Base-by-base conservation (phyloP, 37 sponge, comb jelly and placozoan species). In the Chondrilla cf. caribensis region DNA sequence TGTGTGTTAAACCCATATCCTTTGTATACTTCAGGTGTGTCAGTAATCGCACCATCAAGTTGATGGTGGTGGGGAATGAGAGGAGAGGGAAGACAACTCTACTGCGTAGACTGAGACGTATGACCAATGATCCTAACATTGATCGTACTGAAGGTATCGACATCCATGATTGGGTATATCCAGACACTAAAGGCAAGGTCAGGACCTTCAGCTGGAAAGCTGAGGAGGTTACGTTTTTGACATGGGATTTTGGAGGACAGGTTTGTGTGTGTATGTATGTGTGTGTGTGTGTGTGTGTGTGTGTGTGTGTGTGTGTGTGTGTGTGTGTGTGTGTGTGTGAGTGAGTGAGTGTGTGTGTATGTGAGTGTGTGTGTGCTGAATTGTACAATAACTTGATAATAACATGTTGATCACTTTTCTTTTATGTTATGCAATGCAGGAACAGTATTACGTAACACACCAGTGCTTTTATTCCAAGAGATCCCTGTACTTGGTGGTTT, bases 201-300 rank as follows among this genome's bases (percentile, higher is more conserved):
- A 39, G 41, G 25, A 37, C 5, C 7, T 73, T 73, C 22, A 82
- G 36, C 3, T 32, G 51, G 73, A 59, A 29, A 1, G 75, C 2
- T 38, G 62, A 83, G 22, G 68, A 84, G 0, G 85, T 96, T 29
- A 79, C 86, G n/a, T 96, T 94, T 40, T 70, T 93, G 22, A 88
- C 89, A 8, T 94, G 94, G 97, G 97, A 96, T 71, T 96, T 96
- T 86, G 97, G 91, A 51, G 97, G 97, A 37, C 94, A 92, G 80
- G 93, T 89, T 54, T 9, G 68, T 65, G n/a, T 19, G 25, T 40
- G 57, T 77, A 55, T 19, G 54, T 77, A 55, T 47, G 51, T 47
- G 51, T 47, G 51, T 47, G 51, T 47, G 51, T 47, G 51, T 47
- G 51, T 47, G 51, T 47, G 51, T 47, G 51, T 47, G 51, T 47